A percentile compares a stretch with the other conserved stretches of the same genome.
phyloP scores from a whole-genome alignment of 2,888 invertebrate genomes.

The Fragum fragum region DNA sequence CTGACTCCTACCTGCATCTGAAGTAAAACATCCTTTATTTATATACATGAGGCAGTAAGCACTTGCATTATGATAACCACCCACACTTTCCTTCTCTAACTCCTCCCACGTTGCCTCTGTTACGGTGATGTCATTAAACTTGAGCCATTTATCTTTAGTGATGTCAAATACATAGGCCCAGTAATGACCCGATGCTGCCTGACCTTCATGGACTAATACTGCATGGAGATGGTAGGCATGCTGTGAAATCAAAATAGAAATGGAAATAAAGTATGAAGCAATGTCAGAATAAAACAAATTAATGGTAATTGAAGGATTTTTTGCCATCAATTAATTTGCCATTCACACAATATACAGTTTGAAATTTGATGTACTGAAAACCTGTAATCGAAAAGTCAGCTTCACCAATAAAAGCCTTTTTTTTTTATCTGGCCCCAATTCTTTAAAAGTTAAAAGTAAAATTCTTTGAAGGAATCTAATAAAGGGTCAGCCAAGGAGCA shows the following conservation, averaged over 20 bases:
- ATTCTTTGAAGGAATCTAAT: no score
- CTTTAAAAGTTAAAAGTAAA: no score
- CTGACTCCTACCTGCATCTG: constrained; percentile 58
- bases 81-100: constrained; percentile 87
- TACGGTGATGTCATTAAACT: constrained; percentile 88
- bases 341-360: no score
- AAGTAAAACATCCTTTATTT: constrained; percentile 76
- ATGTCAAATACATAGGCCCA: constrained; percentile 87
- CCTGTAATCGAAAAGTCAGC: no score
- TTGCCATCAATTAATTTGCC: no score
- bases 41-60: constrained; percentile 88
- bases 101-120: constrained; percentile 87
- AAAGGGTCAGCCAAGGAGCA: no score
- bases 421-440: no score
- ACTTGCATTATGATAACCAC: constrained; percentile 87
- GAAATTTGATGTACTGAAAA: no score
- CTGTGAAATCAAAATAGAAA: constrained; percentile 76
- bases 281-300: no score
- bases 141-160: constrained; percentile 85
- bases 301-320: no score
- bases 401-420: no score
- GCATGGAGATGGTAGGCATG: constrained; percentile 87
- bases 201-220: constrained; percentile 88
- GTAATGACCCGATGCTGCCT: constrained; percentile 88
- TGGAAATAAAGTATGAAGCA: no score